These are phyloP conservation scores for Phoxinus dragarum DNA, from an alignment of 2,797 vertebrate species.

Conservation along the genomic window DNA sequence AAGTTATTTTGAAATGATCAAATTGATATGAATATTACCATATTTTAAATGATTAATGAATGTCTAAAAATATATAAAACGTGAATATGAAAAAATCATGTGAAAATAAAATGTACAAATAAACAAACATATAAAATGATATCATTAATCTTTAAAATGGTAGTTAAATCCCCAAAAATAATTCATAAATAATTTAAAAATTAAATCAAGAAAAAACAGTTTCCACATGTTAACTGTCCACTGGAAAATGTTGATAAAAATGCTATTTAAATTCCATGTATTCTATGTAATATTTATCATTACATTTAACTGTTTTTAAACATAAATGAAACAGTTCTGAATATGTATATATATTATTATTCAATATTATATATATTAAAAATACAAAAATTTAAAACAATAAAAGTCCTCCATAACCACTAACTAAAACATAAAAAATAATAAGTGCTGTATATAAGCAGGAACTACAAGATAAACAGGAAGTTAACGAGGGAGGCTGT, in stretches of 20 bases:
- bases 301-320: background rate
- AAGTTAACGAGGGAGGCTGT: background rate
- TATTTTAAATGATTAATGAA: background rate
- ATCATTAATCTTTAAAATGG: background rate
- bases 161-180: background rate
- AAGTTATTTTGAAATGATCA: background rate
- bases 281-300: background rate
- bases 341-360: no score
- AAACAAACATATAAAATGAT: background rate
- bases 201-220: no score
- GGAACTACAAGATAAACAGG: background rate
- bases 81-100: background rate
- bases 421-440: background rate
- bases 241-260: background rate
- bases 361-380: no score
- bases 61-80: background rate
- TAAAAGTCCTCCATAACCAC: background rate
- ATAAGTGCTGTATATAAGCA: background rate
- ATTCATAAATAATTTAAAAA: background rate
- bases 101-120: background rate
- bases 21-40: background rate
- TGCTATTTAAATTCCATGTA: background rate
- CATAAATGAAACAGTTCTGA: background rate
- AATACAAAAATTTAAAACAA: no score
- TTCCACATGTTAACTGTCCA: no score